Conservation (phyloP, 1,140 invertebrate genomes). For the Melipona quadrifasciata region DNA sequence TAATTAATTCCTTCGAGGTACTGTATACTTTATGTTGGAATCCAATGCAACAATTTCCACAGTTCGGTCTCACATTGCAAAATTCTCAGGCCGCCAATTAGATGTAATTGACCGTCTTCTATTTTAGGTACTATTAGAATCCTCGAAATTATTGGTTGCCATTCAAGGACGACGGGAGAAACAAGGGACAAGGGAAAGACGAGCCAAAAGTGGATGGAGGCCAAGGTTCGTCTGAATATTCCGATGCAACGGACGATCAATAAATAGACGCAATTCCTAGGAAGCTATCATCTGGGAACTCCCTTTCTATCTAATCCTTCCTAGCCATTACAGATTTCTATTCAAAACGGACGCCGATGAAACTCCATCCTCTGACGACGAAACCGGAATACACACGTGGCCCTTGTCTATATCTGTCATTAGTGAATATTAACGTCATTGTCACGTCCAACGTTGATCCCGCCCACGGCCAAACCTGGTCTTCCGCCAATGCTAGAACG, state of each 20-base stretch:
- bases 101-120: background rate
- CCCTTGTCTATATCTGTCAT: conserved; percentile 26
- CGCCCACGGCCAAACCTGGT: background rate
- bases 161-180: background rate
- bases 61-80: background rate
- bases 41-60: background rate
- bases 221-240: conserved; percentile 56
- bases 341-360: conserved; percentile 40
- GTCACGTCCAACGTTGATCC: conserved; percentile 46
- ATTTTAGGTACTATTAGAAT: background rate
- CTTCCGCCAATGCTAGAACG: background rate
- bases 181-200: background rate
- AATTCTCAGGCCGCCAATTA: background rate
- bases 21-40: background rate
- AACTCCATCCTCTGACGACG: conserved; percentile 8
- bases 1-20: no score
- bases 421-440: conserved; percentile 44
- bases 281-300: conserved; percentile 47
- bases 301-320: conserved; percentile 20
- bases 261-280: conserved; percentile 68
- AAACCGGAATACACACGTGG: conserved; percentile 14
- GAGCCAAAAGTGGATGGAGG: conserved; percentile 21
- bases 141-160: background rate
- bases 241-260: conserved; percentile 59
- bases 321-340: conserved; percentile 59